Conservation (phyloP, 2,113 vertebrate genomes). For the Oreochromis aureus region DNA sequence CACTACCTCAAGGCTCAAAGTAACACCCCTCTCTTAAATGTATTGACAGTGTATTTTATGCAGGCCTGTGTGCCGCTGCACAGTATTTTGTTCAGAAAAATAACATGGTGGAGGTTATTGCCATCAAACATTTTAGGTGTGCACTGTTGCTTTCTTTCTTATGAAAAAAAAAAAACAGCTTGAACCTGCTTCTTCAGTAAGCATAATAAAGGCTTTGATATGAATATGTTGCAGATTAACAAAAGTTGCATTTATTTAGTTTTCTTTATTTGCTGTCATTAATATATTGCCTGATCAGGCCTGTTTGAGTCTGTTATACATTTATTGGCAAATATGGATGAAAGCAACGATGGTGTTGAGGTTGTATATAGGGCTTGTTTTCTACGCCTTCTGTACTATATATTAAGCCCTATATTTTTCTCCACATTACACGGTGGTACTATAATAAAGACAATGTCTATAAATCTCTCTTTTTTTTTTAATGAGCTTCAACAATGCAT, state of each 20-base stretch:
- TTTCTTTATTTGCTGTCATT: background rate
- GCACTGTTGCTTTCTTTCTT: background rate
- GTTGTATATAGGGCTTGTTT: background rate
- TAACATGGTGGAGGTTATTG: background rate
- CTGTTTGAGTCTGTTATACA: background rate
- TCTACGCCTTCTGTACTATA: background rate
- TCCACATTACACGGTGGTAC: background rate
- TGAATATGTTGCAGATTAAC: background rate
- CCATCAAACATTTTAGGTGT: background rate
- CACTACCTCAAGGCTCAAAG: slow-evolving; percentile 60
- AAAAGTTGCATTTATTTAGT: background rate
- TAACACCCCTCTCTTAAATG: background rate
- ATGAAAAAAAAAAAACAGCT: background rate
- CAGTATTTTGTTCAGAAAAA: background rate
- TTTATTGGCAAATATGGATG: background rate
- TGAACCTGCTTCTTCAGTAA: background rate
- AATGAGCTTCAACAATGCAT: background rate
- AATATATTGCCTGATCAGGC: slow-evolving; percentile 1
- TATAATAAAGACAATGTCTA: slow-evolving; percentile 19
- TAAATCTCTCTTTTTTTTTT: background rate
- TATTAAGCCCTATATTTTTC: background rate
- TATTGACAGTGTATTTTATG: background rate
- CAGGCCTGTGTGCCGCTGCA: background rate
- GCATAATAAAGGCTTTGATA: background rate
- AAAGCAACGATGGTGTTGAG: background rate